phyloP scores from a whole-genome alignment of 2,888 invertebrate species.

The Drosophila fulvimacula region DNA sequence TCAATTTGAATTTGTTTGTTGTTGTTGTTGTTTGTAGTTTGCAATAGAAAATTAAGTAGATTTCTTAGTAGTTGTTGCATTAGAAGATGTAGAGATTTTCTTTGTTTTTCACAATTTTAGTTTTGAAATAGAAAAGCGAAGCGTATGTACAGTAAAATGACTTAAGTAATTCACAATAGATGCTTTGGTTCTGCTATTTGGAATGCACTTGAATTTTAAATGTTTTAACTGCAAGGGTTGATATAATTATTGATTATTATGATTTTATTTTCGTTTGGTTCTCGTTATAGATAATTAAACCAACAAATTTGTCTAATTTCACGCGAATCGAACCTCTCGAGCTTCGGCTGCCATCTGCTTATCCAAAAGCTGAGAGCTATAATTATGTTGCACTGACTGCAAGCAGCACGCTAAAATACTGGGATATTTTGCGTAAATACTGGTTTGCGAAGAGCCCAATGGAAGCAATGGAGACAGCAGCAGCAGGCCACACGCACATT shows the following conservation, averaged over 20 bases:
- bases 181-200: conserved; percentile 39
- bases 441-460: conserved; percentile 41
- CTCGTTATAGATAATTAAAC: not conserved
- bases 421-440: conserved; percentile 43
- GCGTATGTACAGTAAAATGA: conserved; percentile 33
- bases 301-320: not conserved
- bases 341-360: conserved; percentile 66
- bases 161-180: conserved; percentile 33
- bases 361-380: conserved; percentile 46
- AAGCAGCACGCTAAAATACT: conserved; percentile 33
- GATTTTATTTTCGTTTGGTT: not conserved
- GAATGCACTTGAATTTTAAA: conserved; percentile 44
- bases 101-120: conserved; percentile 20
- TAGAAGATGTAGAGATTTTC: conserved; percentile 19
- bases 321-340: conserved; percentile 52
- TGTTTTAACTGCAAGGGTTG: conserved; percentile 27
- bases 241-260: conserved; percentile 8
- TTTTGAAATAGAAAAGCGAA: conserved; percentile 37
- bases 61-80: conserved; percentile 28
- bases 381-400: conserved; percentile 69
- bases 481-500: conserved; percentile 12
- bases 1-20: conserved; percentile 49
- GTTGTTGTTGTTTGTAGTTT: conserved; percentile 19
- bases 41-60: conserved; percentile 41
- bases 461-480: not conserved